Percentiles rank a stretch among this genome's conserved stretches.
phyloP scores from a whole-genome alignment of 2,113 vertebrate genomes.

The Anguilla japonica region DNA sequence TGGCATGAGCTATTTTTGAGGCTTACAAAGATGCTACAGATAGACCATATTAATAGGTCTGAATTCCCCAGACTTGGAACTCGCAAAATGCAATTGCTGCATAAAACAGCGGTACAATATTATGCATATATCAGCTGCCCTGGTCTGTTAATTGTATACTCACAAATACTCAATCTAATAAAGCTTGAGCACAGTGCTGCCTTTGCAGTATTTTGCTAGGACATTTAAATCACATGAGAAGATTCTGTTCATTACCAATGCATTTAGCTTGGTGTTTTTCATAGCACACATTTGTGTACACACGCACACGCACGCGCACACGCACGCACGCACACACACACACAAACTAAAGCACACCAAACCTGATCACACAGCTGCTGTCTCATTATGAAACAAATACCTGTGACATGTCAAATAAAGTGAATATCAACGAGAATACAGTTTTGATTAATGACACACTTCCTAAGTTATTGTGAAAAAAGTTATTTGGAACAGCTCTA shows the following conservation, averaged over 20 bases:
- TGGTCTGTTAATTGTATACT: neutral
- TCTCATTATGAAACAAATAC: conserved; percentile 62
- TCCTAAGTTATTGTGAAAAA: too few relatives aligned
- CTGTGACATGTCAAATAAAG: conserved; percentile 57
- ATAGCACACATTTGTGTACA: neutral
- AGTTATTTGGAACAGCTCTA: too few relatives aligned
- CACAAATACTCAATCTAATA: neutral
- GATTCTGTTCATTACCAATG: neutral
- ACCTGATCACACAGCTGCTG: conserved; percentile 60
- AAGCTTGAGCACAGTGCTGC: neutral
- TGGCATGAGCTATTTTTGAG: neutral
- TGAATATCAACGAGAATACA: conserved; percentile 63
- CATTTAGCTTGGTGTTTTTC: neutral
- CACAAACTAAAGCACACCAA: conserved; percentile 61
- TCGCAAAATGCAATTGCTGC: neutral
- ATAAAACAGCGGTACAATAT: neutral
- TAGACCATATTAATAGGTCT: neutral
- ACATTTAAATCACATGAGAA: conserved; percentile 44
- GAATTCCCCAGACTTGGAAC: neutral
- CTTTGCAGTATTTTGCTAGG: neutral
- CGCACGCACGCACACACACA: conserved; percentile 42
- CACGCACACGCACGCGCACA: conserved; percentile 24
- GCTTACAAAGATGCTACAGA: neutral
- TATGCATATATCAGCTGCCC: neutral
- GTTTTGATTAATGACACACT: conserved; percentile 64